Percentiles rank a stretch among this genome's conserved stretches.
These are phyloP conservation scores for Habrosyne pyritoides DNA, from an alignment of 2,888 invertebrate genomes.

Conservation along the genomic window DNA sequence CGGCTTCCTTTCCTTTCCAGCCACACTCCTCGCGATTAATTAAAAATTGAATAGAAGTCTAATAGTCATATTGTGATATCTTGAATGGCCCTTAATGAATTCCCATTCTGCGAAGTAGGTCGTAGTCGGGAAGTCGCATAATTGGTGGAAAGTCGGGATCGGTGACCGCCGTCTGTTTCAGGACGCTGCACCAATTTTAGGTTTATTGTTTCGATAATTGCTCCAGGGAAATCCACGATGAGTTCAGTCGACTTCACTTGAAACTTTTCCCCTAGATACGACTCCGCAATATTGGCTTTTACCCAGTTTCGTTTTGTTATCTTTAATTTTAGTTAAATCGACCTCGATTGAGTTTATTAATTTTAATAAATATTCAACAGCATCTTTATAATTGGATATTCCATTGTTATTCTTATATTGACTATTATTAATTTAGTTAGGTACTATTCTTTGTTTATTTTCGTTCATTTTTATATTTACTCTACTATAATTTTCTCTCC, in stretches of 20 bases:
- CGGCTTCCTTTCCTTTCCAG: conserved; percentile 29
- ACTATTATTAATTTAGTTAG: conserved; percentile 18
- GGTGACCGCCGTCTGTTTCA: conserved; percentile 65
- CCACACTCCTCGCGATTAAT: conserved; percentile 53
- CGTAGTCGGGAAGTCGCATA: conserved; percentile 64
- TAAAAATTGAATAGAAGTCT: conserved; percentile 71
- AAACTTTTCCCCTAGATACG: conserved; percentile 50
- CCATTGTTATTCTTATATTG: not conserved
- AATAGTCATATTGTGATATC: conserved; percentile 76
- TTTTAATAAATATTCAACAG: conserved; percentile 10
- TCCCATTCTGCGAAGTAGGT: conserved; percentile 73
- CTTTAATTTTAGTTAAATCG: conserved; percentile 31
- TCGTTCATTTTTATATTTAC: not conserved
- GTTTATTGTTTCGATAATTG: conserved; percentile 81
- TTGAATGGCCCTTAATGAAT: conserved; percentile 81
- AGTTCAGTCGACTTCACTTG: conserved; percentile 50
- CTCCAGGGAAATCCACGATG: conserved; percentile 64
- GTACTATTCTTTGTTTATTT: not conserved
- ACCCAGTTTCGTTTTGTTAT: conserved; percentile 26
- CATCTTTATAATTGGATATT: conserved; percentile 1
- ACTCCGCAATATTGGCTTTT: conserved; percentile 44
- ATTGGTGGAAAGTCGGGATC: conserved; percentile 72
- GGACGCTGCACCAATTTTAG: conserved; percentile 74
- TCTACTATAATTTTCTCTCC: conserved; percentile 1
- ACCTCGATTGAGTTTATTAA: conserved; percentile 31